A percentile compares a stretch with the other conserved stretches of the same genome.
These are phyloP conservation scores for Drosophila leonis DNA, from an alignment of 2,888 invertebrate genomes.

Conservation along the genomic window DNA sequence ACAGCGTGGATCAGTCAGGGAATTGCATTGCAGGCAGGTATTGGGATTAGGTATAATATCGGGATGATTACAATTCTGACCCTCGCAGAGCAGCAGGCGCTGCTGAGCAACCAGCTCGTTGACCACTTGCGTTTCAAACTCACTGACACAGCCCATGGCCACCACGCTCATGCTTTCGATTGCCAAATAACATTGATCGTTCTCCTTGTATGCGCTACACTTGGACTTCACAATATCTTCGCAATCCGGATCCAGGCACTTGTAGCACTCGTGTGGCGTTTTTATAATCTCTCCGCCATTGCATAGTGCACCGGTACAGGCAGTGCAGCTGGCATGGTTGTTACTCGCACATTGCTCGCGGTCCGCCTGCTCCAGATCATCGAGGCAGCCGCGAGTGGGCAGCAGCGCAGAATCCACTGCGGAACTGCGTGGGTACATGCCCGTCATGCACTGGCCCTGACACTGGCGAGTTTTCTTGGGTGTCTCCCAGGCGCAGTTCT, in stretches of 20 bases:
- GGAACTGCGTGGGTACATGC: constrained; percentile 75
- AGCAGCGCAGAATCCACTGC: constrained; percentile 71
- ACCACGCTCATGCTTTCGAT: constrained; percentile 58
- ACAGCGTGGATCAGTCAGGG: constrained; percentile 70
- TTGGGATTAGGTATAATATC: constrained; percentile 48
- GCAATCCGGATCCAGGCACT: constrained; percentile 66
- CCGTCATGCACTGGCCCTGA: constrained; percentile 77
- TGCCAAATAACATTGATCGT: constrained; percentile 78
- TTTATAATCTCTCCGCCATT: constrained; percentile 66
- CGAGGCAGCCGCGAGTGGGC: constrained; percentile 79
- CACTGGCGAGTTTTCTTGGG: constrained; percentile 70
- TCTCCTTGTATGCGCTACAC: constrained; percentile 69
- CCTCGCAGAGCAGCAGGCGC: constrained; percentile 72
- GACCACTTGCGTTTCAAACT: constrained; percentile 66
- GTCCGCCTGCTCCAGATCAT: constrained; percentile 77
- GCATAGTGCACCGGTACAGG: constrained; percentile 69
- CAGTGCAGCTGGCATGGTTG: constrained; percentile 56
- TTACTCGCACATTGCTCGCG: constrained; percentile 65
- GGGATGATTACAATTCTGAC: constrained; percentile 72
- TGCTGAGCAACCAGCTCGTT: constrained; percentile 70
- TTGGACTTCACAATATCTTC: constrained; percentile 29
- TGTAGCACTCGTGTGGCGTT: constrained; percentile 71
- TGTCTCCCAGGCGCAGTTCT: constrained; percentile 54
- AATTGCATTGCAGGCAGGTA: constrained; percentile 74
- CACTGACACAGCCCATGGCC: constrained; percentile 82